Conservation (phyloP, 2,797 vertebrate species). For the Cynodonichthys magdalenae region DNA sequence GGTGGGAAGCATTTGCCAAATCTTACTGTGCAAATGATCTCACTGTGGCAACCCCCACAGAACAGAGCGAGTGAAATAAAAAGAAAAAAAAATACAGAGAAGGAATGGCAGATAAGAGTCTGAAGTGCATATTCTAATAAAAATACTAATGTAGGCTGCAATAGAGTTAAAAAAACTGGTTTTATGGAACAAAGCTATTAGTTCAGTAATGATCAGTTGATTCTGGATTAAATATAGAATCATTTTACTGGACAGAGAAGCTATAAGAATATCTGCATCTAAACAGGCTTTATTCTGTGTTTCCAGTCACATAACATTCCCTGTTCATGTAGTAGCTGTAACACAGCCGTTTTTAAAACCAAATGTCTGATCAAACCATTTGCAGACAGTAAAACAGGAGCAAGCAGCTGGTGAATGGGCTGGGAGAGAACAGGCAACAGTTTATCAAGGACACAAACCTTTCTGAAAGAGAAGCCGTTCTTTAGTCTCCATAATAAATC, state of each 20-base stretch:
- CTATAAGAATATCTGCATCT: background rate
- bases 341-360: slow-evolving; percentile 7
- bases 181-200: no score
- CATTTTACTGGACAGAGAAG: background rate
- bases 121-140: no score
- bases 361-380: slow-evolving; percentile 20
- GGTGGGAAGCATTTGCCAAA: no score
- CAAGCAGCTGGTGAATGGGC: slow-evolving; percentile 29
- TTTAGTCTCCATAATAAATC: slow-evolving; percentile 32
- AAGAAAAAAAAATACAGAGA: no score
- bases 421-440: slow-evolving; percentile 13
- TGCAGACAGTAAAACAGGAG: slow-evolving; percentile 12
- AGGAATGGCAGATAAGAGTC: no score
- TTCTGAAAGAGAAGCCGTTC: slow-evolving; percentile 14
- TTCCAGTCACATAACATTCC: background rate
- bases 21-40: no score
- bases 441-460: slow-evolving; percentile 34
- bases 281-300: background rate
- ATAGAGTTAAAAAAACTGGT: no score
- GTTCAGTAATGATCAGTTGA: no score
- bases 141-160: no score
- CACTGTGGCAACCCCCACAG: no score
- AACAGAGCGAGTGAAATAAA: no score
- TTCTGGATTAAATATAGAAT: background rate
- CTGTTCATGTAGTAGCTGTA: background rate